phyloP scores from a whole-genome alignment of 1,140 invertebrate species.

The Bombus cullumanus region DNA sequence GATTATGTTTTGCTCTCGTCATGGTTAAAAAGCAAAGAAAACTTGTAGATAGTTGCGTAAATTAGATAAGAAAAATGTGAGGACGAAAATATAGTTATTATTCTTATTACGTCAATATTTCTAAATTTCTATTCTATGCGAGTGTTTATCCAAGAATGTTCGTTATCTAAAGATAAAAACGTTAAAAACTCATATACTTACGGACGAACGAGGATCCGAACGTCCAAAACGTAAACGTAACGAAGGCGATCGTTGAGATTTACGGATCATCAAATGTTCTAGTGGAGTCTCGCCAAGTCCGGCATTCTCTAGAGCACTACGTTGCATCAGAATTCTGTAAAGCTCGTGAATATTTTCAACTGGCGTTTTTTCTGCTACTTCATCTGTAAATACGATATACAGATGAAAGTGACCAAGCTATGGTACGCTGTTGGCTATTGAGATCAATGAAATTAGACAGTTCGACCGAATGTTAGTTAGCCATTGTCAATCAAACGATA shows the following conservation, averaged over 20 bases:
- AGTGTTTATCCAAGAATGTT: slow-evolving; percentile 3
- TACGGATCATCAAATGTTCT: slow-evolving; percentile 80
- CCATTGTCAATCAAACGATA: no score
- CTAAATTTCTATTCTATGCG: background rate
- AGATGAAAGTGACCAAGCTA: no score
- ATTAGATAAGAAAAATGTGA: no score
- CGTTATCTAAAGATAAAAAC: background rate
- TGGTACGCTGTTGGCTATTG: no score
- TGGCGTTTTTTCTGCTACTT: slow-evolving; percentile 47
- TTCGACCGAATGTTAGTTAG: no score
- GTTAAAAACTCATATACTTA: slow-evolving; percentile 38
- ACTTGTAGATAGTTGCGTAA: no score
- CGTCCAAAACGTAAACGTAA: slow-evolving; percentile 81
- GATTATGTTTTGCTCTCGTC: no score
- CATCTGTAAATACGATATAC: slow-evolving; percentile 43
- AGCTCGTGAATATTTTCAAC: slow-evolving; percentile 71
- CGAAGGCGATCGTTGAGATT: slow-evolving; percentile 81
- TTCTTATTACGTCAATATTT: background rate
- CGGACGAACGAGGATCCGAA: slow-evolving; percentile 62
- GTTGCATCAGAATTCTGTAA: slow-evolving; percentile 75
- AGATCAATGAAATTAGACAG: no score
- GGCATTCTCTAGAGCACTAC: slow-evolving; percentile 59
- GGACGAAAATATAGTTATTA: no score
- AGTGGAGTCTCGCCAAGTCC: slow-evolving; percentile 40
- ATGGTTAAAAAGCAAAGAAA: no score